A percentile compares a stretch with the other conserved stretches of the same genome.
Conservation (phyloP, 2,797 vertebrate species). For the Phalanger gymnotis region DNA sequence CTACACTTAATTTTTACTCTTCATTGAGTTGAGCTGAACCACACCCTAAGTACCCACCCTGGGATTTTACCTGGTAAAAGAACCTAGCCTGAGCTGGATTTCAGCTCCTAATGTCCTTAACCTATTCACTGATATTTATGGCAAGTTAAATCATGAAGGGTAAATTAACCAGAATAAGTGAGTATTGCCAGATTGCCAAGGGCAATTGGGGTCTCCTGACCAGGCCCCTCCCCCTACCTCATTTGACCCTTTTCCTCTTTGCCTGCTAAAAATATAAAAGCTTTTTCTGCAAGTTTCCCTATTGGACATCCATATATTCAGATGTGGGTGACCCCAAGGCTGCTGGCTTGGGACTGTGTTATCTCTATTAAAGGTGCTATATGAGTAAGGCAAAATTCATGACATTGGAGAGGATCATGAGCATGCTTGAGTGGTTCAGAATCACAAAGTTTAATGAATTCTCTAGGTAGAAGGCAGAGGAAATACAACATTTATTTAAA, state of each 20-base stretch:
- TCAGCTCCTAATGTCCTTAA: not conserved
- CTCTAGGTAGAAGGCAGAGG: too few species aligned
- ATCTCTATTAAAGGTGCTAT: not conserved
- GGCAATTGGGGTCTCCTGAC: not conserved
- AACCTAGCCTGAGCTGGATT: not conserved
- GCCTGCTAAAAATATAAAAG: not conserved
- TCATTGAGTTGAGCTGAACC: not conserved
- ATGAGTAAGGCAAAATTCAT: too few species aligned
- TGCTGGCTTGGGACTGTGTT: not conserved
- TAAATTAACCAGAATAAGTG: not conserved
- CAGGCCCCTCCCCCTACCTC: not conserved
- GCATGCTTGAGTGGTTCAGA: too few species aligned
- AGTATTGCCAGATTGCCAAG: not conserved
- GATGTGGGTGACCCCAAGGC: not conserved
- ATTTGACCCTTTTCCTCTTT: not conserved
- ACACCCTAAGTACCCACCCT: not conserved
- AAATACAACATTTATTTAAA: too few species aligned
- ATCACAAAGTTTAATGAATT: too few species aligned
- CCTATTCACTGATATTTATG: not conserved
- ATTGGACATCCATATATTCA: not conserved
- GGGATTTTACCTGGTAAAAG: not conserved
- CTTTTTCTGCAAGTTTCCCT: not conserved
- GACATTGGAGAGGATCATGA: too few species aligned
- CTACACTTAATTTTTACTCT: not conserved
- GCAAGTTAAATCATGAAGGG: not conserved